Conservation (phyloP, 2,113 vertebrate species). For the Hylia prasina region DNA sequence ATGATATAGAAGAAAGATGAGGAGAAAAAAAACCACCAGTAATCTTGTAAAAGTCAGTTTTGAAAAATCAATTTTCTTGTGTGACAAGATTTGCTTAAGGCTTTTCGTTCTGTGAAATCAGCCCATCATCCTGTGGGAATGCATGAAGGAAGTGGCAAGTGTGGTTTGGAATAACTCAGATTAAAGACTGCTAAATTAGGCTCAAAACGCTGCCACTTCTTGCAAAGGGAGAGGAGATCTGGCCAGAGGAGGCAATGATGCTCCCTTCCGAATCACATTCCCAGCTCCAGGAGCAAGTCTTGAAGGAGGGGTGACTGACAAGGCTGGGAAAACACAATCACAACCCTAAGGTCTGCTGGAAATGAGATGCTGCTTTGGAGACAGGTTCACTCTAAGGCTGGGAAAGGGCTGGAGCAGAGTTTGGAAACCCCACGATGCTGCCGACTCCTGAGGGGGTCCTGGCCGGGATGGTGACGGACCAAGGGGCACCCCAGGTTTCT, state of each 20-base stretch:
- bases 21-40: neutral
- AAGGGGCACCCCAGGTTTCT: rapidly evolving
- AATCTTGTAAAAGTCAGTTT: constrained; percentile 65
- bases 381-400: rapidly evolving
- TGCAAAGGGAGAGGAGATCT: neutral
- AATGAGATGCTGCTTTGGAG: neutral
- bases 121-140: constrained; percentile 45
- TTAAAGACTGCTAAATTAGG: constrained; percentile 63
- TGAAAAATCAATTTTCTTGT: constrained; percentile 66
- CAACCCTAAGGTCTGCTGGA: neutral
- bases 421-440: neutral
- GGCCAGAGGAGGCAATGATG: neutral
- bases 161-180: constrained; percentile 49
- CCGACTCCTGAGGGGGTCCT: neutral
- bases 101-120: constrained; percentile 62
- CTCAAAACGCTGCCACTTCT: neutral
- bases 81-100: constrained; percentile 65
- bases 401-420: neutral
- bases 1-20: neutral
- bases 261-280: neutral
- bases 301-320: neutral
- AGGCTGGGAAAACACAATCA: neutral
- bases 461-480: neutral
- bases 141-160: constrained; percentile 40
- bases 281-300: neutral